Base-by-base conservation (phyloP, 2,797 vertebrate genomes). In the Enteromius treurensis region DNA sequence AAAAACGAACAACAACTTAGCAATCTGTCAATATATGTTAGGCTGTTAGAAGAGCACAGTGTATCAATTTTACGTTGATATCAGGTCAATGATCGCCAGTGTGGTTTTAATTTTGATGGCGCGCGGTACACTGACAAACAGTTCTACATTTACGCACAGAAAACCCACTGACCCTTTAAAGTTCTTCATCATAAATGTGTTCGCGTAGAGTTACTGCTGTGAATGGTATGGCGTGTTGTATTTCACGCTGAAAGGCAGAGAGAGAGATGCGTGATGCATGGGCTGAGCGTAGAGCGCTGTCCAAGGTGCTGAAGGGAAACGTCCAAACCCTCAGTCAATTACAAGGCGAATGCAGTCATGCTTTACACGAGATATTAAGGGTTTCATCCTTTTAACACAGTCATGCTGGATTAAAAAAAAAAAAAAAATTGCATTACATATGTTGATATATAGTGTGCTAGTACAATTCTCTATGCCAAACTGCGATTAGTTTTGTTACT, bases 251-350 rank as follows among this genome's bases (percentile, higher is more conserved):
- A 89, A 88, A 87, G 32, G 84, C 47, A 88, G 77, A 53, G 49
- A 78, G 77, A 53, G 37, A 78, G 55, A 80, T n/a, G n/a, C 80
- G 86, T 85, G 89, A 90, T 86, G 89, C 82, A 75, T 88, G 60
- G 84, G 77, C 87, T 74, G 78, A 47, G 74, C 86, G 83, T 76
- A 85, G 74, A 87, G 37, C 85, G 71, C 91, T 92, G 88, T 94
- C 93, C 92, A 68, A 82, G 91, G 93, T 93, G 65, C 92, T 94
- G 93, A 93, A 94, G 85, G 85, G 85, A 91, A 89, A 88, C 88
- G 87, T 86, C 71, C 47, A 51, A 80, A 49, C 71, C 7, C 68
- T 29, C 79, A 87, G 86, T 86, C 85, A 88, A 90, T 90, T 87
- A 89, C 78, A 86, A 74, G 49, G 81, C 80, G 81, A 88, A 81